These are phyloP conservation scores for Phthorimaea operculella DNA, from an alignment of 1,140 invertebrate genomes.

Conservation along the genomic window DNA sequence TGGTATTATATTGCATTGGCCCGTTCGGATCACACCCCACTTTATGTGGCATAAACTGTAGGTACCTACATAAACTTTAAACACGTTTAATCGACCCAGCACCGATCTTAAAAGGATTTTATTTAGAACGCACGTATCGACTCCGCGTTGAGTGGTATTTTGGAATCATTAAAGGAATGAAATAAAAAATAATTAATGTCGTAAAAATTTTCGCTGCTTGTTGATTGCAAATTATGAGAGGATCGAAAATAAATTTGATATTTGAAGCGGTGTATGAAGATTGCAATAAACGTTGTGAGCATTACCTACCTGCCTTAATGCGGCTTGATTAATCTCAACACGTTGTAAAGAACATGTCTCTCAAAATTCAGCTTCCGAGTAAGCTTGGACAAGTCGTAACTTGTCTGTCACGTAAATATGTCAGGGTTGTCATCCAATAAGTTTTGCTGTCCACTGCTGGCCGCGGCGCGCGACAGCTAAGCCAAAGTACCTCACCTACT, in stretches of 20 bases:
- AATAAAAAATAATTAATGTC: slow-evolving; percentile 2
- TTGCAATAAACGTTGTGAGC: too few species aligned
- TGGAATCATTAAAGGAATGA: slow-evolving; percentile 1
- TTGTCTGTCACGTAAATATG: slow-evolving; percentile 43
- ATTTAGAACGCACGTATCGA: background rate
- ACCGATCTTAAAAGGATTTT: slow-evolving; percentile 3
- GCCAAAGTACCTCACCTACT: slow-evolving; percentile 54
- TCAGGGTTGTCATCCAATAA: slow-evolving; percentile 41
- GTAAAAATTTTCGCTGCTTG: background rate
- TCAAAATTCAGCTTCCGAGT: background rate
- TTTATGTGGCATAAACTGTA: slow-evolving; percentile 31
- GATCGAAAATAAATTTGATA: background rate
- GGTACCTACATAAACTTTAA: slow-evolving; percentile 14
- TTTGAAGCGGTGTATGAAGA: background rate
- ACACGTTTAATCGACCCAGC: slow-evolving; percentile 7
- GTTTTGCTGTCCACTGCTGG: slow-evolving; percentile 8
- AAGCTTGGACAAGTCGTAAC: slow-evolving; percentile 6
- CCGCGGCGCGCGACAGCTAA: slow-evolving; percentile 25
- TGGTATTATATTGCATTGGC: slow-evolving; percentile 26
- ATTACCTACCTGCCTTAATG: too few species aligned
- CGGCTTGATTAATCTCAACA: background rate
- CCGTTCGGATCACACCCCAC: slow-evolving; percentile 28
- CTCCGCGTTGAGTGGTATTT: background rate
- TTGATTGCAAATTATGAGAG: background rate
- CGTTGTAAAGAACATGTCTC: background rate